Evolutionary conservation across 35 echinoderm and acorn worm genomes (phyloP).

Genomic region (Anneissia japonica): DNA sequence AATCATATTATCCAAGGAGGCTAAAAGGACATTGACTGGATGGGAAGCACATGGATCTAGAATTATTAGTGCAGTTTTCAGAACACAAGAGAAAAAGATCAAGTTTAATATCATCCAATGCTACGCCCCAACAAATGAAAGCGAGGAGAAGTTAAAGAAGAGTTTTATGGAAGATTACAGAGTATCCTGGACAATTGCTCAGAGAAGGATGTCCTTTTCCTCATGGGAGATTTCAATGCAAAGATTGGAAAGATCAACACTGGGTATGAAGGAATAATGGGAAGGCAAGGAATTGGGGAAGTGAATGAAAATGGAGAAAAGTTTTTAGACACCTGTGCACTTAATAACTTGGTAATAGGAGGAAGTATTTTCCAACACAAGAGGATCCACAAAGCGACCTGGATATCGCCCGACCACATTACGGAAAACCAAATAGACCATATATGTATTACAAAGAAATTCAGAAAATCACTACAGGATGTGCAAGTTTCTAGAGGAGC

Average conservation of each 20-base stretch:
- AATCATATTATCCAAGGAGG: not conserved
- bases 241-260: not conserved
- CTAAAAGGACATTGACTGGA: not conserved
- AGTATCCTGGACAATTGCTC: not conserved
- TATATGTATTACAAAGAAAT: constrained; percentile 11
- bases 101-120: constrained; percentile 23
- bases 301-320: not conserved
- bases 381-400: constrained; percentile 17
- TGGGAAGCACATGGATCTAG: constrained; percentile 43
- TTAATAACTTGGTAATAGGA: constrained; percentile 9
- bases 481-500: not conserved
- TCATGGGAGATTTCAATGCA: constrained; percentile 35
- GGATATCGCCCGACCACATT: constrained; percentile 1
- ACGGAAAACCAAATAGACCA: constrained; percentile 21
- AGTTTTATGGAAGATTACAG: constrained; percentile 17
- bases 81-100: constrained; percentile 1
- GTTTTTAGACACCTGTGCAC: constrained; percentile 2
- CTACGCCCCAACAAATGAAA: constrained; percentile 36
- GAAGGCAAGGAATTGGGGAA: constrained; percentile 7
- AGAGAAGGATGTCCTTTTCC: constrained; percentile 14
- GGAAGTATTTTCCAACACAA: constrained; percentile 15
- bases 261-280: constrained; percentile 24
- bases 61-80: constrained; percentile 23
- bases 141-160: constrained; percentile 6
- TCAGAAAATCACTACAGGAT: constrained; percentile 9